These are phyloP conservation scores for human DNA, from an alignment of 2,113 vertebrate species.

Conservation along the genomic window DNA sequence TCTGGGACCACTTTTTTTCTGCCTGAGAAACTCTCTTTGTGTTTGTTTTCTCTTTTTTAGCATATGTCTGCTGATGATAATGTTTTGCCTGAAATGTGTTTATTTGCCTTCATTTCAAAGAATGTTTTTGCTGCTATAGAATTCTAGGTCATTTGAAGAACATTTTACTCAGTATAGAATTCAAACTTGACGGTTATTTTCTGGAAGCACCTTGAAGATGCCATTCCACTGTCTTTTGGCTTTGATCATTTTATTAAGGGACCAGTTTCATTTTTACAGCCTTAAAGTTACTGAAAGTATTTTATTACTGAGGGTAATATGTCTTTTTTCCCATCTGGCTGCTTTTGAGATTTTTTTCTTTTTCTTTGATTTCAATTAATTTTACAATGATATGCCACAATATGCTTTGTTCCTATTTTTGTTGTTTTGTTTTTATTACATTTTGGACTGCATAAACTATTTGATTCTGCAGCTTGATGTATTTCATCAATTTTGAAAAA, in stretches of 20 bases:
- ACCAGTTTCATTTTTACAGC: background rate
- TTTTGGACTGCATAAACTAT: background rate
- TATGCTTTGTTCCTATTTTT: background rate
- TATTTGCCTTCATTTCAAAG: background rate
- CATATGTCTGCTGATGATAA: background rate
- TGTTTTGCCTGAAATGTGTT: background rate
- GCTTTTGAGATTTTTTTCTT: background rate
- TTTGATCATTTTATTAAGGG: background rate
- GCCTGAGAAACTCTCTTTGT: background rate
- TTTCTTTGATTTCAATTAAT: constrained; percentile 32
- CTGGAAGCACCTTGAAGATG: background rate
- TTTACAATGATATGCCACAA: background rate
- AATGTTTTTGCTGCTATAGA: background rate
- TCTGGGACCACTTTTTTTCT: background rate
- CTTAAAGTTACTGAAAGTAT: background rate
- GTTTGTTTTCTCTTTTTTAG: background rate
- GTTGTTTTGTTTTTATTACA: background rate
- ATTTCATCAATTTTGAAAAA: background rate
- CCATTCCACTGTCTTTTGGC: background rate
- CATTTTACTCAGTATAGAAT: background rate
- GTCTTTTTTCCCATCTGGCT: background rate
- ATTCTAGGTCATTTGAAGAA: background rate
- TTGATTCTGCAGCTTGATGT: background rate
- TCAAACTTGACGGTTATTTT: background rate
- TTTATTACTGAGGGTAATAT: background rate